Base-by-base conservation (phyloP, 64 coral and sea anemone genomes). In the Catalaphyllia jardinei region DNA sequence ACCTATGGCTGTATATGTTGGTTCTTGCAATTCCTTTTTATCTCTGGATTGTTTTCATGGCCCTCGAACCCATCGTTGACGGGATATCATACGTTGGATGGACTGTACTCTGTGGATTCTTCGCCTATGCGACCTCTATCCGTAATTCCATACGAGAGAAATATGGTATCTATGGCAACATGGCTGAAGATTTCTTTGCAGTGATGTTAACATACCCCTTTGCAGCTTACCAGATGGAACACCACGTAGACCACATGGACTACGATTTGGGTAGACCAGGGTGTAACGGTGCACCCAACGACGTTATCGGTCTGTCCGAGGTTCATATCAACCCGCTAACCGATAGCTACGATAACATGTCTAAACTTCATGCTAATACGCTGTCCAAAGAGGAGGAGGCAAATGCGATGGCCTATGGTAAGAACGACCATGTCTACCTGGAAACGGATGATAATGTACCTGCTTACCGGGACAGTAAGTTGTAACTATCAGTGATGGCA, bases 131-230 rank as follows among this genome's bases (percentile, higher is more conserved):
- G 35, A 71, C 81, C 50, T 62, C 81, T 35, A 85, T 85, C 30
- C 81, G 81, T 64, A 49, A 85, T 15, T 39, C 81, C 81, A 85
- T 85, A 6, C 62, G 81, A 50, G 81, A 85, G 39, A 85, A 85
- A 35, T 85, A 71, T 63, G 67, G 46, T 33, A 85, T 85, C 19
- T 67, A 85, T 67, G 81, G 81, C 10, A 85, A 71, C 81, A 85
- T 85, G 35, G 63, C 67, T 71, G 81, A 85, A 85, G 81, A 85
- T 69, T 85, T 85, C 81, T 85, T 85, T 71, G 81, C 81, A 50
- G 81, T 85, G 39, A 85, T 71, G 81, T 15, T 85, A 9, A 85
- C 63, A 35, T 85, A 85, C 24, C 63, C 63, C 10, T 85, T 85
- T 85, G 81, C 81, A 46, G 81, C 81, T 11, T 42, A 42, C 31